A percentile compares a stretch with the other conserved stretches of the same genome.
Evolutionary conservation across 2,888 invertebrate genomes (phyloP).

Genomic region (Drosophila mulleri): DNA sequence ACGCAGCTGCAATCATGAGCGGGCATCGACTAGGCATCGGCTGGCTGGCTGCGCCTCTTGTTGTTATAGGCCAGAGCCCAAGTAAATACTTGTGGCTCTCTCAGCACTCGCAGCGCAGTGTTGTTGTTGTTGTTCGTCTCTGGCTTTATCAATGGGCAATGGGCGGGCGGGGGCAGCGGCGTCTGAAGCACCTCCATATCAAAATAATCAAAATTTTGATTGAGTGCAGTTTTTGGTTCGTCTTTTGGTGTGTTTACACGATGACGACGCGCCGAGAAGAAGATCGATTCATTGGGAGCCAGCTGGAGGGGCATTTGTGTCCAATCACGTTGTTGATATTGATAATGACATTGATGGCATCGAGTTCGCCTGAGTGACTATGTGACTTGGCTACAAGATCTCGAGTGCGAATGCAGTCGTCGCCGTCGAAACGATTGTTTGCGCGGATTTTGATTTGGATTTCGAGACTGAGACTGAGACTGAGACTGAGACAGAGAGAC

Average conservation of each 20-base stretch:
- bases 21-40: conserved; percentile 29
- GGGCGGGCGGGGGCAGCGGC: conserved; percentile 35
- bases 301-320: conserved; percentile 60
- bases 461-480: conserved; percentile 26
- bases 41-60: conserved; percentile 20
- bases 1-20: conserved; percentile 68
- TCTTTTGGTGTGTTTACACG: conserved; percentile 72
- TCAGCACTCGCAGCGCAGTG: not conserved
- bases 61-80: conserved; percentile 60
- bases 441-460: conserved; percentile 72
- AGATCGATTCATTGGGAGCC: conserved; percentile 57
- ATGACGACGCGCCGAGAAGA: conserved; percentile 25
- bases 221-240: conserved; percentile 78
- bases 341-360: conserved; percentile 83
- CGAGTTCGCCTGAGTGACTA: conserved; percentile 76
- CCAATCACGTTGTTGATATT: conserved; percentile 83
- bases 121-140: not conserved
- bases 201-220: conserved; percentile 81
- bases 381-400: conserved; percentile 57
- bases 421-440: conserved; percentile 63
- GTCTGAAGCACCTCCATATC: conserved; percentile 76
- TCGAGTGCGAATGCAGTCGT: conserved; percentile 73
- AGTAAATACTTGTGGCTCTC: conserved; percentile 54
- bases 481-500: not conserved
- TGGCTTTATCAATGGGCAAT: conserved; percentile 63